These are phyloP conservation scores for Noctua pronuba DNA, from an alignment of 2,888 invertebrate genomes.

Conservation along the genomic window DNA sequence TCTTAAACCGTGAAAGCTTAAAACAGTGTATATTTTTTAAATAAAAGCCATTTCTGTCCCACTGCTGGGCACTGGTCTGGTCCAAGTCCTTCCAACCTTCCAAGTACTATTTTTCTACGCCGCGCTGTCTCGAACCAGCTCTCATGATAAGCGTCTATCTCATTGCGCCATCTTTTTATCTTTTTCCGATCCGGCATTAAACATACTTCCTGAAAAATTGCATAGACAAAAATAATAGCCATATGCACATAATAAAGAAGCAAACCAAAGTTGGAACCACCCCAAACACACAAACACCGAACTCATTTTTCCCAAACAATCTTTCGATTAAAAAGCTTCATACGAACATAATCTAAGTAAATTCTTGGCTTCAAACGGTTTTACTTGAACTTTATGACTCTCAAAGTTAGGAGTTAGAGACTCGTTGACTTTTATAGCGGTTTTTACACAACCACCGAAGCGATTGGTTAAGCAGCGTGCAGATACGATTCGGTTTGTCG, in stretches of 20 bases:
- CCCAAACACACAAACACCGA: slow-evolving; percentile 20
- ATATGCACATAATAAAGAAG: slow-evolving; percentile 2
- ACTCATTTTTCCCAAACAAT: slow-evolving; percentile 35
- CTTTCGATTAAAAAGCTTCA: slow-evolving; percentile 50
- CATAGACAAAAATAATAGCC: background rate
- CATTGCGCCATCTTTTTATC: background rate
- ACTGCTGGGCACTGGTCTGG: too few species aligned
- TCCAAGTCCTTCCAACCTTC: too few species aligned
- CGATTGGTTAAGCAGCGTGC: slow-evolving; percentile 62
- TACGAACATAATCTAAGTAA: slow-evolving; percentile 55
- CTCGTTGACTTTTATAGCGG: slow-evolving; percentile 82
- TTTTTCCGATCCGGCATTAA: background rate
- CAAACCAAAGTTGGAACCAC: slow-evolving; percentile 16
- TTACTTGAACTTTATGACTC: slow-evolving; percentile 52
- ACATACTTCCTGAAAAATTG: background rate
- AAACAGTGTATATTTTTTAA: too few species aligned
- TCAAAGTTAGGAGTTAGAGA: slow-evolving; percentile 73
- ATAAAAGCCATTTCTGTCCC: too few species aligned
- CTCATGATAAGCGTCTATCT: background rate
- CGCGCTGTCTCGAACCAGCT: background rate
- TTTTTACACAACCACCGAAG: slow-evolving; percentile 81
- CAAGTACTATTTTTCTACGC: background rate
- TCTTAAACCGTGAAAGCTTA: too few species aligned
- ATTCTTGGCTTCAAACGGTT: slow-evolving; percentile 54
- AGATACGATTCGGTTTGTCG: slow-evolving; percentile 58